Conservation (phyloP, 2,888 invertebrate genomes). For the Drosophila acutilabella region DNA sequence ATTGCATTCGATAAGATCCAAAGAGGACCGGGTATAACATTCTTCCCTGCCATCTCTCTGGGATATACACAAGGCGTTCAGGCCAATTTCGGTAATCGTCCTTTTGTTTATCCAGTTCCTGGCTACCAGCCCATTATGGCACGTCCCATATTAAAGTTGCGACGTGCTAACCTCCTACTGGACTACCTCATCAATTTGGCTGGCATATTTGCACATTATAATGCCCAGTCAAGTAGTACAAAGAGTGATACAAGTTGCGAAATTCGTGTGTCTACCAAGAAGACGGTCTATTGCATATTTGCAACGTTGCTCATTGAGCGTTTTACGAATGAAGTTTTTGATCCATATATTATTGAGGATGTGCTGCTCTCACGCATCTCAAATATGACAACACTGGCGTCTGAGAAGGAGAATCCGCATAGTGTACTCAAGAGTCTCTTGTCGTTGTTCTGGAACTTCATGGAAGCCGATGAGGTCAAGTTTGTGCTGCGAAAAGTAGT, state of each 20-base stretch:
- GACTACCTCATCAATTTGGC: constrained; percentile 83
- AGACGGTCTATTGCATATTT: constrained; percentile 87
- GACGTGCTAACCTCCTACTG: constrained; percentile 79
- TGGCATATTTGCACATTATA: constrained; percentile 78
- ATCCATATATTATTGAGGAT: constrained; percentile 90
- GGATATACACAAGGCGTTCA: constrained; percentile 91
- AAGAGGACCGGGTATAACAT: constrained; percentile 90
- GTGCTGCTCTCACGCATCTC: constrained; percentile 87
- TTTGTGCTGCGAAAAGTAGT: constrained; percentile 81
- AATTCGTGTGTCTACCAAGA: constrained; percentile 74
- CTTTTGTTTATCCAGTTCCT: constrained; percentile 88
- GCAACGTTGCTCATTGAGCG: constrained; percentile 87
- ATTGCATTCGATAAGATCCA: constrained; percentile 90
- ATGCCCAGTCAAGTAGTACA: constrained; percentile 45
- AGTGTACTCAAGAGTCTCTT: constrained; percentile 81
- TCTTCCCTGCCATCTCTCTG: constrained; percentile 92
- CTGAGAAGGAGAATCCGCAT: constrained; percentile 77
- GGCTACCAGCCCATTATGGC: constrained; percentile 89
- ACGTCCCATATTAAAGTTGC: constrained; percentile 79
- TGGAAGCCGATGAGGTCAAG: constrained; percentile 83
- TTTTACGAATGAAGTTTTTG: constrained; percentile 87
- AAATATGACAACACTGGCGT: constrained; percentile 58
- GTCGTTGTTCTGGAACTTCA: constrained; percentile 83
- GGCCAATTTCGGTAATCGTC: constrained; percentile 91
- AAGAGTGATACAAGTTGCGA: constrained; percentile 24